phyloP scores from a whole-genome alignment of 2,797 vertebrate species.

The Chelonia mydas region DNA sequence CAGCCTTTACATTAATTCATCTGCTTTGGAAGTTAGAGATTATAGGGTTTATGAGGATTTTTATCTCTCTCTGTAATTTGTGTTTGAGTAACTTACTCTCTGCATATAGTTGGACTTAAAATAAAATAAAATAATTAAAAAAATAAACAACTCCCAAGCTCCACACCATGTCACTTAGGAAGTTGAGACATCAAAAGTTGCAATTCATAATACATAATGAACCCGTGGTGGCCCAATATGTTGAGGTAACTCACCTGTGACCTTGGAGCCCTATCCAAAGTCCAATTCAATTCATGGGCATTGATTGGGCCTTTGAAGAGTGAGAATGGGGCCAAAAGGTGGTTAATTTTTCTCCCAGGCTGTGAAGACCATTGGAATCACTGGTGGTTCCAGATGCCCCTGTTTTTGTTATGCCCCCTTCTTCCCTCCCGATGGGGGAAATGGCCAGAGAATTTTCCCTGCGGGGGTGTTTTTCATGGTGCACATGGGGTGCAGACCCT shows the following conservation, averaged over 20 bases:
- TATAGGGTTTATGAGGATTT: conserved; percentile 34
- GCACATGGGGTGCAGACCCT: background rate
- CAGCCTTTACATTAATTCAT: conserved; percentile 22
- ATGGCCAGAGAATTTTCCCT: background rate
- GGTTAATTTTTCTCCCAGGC: background rate
- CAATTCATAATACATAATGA: background rate
- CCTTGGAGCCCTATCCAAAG: background rate
- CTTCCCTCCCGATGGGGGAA: background rate
- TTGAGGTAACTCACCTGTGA: rapidly evolving
- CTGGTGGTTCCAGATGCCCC: background rate
- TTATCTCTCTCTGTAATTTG: conserved; percentile 31
- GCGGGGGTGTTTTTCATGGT: background rate
- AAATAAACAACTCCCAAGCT: background rate
- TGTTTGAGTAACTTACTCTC: conserved; percentile 43
- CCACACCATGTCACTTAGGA: background rate
- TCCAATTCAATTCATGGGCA: background rate
- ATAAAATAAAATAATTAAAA: background rate
- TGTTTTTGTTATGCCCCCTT: background rate
- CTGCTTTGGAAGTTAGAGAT: conserved; percentile 42
- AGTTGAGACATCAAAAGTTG: background rate
- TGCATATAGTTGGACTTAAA: background rate
- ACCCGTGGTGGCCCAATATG: background rate
- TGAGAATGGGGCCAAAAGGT: background rate
- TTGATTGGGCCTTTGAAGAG: background rate
- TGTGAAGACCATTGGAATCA: background rate